Conservation (phyloP, 2,797 vertebrate genomes). For the Coracias cyanogaster region DNA sequence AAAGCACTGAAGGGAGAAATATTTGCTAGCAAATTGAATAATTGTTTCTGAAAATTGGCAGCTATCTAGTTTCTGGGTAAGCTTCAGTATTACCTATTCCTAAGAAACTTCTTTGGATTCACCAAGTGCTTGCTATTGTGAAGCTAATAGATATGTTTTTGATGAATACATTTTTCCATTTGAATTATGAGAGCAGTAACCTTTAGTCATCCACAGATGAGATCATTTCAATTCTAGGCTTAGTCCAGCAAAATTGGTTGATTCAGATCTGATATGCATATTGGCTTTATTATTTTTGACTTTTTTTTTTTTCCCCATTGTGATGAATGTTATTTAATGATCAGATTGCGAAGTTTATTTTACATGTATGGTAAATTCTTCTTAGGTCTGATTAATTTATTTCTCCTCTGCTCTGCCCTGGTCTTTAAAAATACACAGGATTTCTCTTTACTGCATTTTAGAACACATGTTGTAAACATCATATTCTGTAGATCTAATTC, state of each 20-base stretch:
- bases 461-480: background rate
- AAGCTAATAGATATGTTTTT: slow-evolving; percentile 50
- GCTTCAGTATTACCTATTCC: background rate
- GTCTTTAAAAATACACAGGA: background rate
- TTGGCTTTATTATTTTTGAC: slow-evolving; percentile 29
- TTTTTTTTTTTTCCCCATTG: background rate
- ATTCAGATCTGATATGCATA: background rate
- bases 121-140: slow-evolving; percentile 37
- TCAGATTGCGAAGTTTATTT: background rate
- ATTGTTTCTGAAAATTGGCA: slow-evolving; percentile 32
- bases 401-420: background rate
- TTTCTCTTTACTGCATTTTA: background rate
- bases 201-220: slow-evolving; percentile 34
- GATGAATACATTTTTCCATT: slow-evolving; percentile 47
- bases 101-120: slow-evolving; percentile 62
- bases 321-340: background rate
- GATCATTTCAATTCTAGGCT: slow-evolving; percentile 64
- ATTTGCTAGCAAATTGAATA: slow-evolving; percentile 46
- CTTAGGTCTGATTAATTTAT: background rate
- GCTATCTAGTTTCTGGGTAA: slow-evolving; percentile 18
- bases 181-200: slow-evolving; percentile 21
- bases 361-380: background rate
- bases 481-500: background rate
- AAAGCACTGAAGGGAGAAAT: background rate
- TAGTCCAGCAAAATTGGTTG: background rate